These are phyloP conservation scores for Acrocyrtus sp. DNA, from an alignment of 2,888 invertebrate species.

Conservation along the genomic window DNA sequence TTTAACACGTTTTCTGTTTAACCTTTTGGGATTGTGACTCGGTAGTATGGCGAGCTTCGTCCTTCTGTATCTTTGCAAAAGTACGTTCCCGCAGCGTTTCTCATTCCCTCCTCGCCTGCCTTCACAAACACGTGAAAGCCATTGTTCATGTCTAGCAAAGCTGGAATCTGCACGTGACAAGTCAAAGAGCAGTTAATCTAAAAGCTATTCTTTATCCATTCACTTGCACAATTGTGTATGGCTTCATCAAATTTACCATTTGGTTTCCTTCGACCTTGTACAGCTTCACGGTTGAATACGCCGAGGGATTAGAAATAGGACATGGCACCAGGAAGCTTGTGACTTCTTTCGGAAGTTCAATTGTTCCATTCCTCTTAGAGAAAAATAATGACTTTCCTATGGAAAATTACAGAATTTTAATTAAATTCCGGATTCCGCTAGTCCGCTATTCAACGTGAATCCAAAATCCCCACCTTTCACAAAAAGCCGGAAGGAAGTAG, in stretches of 20 bases:
- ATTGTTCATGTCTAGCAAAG: slow-evolving; percentile 44
- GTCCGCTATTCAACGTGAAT: no score
- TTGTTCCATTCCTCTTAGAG: slow-evolving; percentile 26
- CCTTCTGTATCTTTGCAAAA: slow-evolving; percentile 41
- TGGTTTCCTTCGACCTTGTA: slow-evolving; percentile 30
- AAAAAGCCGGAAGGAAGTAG: slow-evolving; percentile 35
- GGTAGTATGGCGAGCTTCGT: slow-evolving; percentile 30
- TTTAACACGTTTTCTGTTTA: neutral
- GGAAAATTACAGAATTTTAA: no score
- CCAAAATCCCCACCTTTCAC: slow-evolving; percentile 37
- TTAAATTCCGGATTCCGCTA: no score
- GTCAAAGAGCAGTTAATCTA: neutral
- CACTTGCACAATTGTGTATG: neutral
- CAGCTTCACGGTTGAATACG: slow-evolving; percentile 37
- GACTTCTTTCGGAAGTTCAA: slow-evolving; percentile 19
- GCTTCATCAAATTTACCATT: slow-evolving; percentile 20
- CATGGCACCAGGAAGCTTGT: slow-evolving; percentile 47
- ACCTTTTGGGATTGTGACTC: slow-evolving; percentile 49
- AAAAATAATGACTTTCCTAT: slow-evolving; percentile 46
- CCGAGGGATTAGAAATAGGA: slow-evolving; percentile 44
- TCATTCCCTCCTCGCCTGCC: slow-evolving; percentile 16
- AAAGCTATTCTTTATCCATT: neutral
- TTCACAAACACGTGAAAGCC: slow-evolving; percentile 38
- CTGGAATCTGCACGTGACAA: slow-evolving; percentile 36
- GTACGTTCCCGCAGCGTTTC: slow-evolving; percentile 38